Conservation (phyloP, 2,888 invertebrate species). For the Pristionchus japonicus region DNA sequence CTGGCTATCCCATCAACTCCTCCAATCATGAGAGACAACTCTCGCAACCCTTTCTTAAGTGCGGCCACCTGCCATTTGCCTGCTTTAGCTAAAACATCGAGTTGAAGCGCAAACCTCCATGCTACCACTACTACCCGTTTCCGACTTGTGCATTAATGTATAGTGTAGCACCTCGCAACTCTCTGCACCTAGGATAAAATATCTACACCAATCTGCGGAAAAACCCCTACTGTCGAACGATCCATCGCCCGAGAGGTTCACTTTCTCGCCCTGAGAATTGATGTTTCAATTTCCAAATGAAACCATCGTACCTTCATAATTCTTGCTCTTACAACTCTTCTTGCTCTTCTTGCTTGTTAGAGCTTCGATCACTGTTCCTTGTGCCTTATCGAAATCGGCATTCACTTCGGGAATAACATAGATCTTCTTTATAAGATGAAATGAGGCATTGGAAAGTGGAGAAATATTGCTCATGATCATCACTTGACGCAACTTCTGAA, state of each 20-base stretch:
- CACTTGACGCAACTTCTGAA: background rate
- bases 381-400: background rate
- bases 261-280: background rate
- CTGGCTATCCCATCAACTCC: background rate
- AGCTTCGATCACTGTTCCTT: background rate
- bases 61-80: background rate
- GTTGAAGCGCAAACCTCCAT: background rate
- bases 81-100: background rate
- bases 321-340: too few relatives aligned
- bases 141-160: background rate
- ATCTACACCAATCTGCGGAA: background rate
- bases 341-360: too few relatives aligned
- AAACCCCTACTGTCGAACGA: background rate
- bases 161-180: background rate
- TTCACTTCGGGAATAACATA: background rate
- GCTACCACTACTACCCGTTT: background rate
- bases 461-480: background rate
- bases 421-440: background rate
- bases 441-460: background rate
- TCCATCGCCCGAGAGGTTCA: background rate
- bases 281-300: background rate
- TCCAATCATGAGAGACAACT: background rate
- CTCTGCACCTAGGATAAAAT: background rate
- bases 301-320: background rate
- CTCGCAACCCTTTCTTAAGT: background rate